Base-by-base conservation (phyloP, 2,113 vertebrate species). In the Ctenodactylus gundi region DNA sequence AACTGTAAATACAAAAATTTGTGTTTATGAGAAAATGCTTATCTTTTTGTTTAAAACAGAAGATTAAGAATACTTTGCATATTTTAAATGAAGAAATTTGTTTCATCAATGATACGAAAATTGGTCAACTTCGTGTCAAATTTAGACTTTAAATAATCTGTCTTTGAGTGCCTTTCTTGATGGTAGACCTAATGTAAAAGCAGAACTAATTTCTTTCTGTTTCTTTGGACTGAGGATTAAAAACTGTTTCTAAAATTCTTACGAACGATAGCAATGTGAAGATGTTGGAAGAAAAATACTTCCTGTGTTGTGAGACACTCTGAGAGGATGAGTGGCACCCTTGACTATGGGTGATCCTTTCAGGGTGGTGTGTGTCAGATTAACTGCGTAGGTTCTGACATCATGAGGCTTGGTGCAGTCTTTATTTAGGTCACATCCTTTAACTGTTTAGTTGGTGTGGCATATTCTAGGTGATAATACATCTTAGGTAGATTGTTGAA, bases 1-100 rank as follows among this genome's bases (percentile, higher is more conserved):
- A 68, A 81, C 27, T 70, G 51, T 91, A 6, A 51, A 70, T 87
- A 44, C 39, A 82, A 46, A 94, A 34, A 82, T 77, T 90, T 21
- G 88, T 92, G 36, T 53, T 6, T 51, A 29, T 81, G 81, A 88
- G 6, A 67, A 93, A 94, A 65, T 78, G 36, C 31, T 88, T 83
- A 7, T 85, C 20, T 85, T 92, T 53, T 27, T 93, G 39, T n/a
- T 88, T n/a, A 25, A 94, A 93, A 87, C 18, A 84, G 86, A 64
- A 80, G 39, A 57, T 57, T 77, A 82, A 39, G 55, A n/a, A n/a
- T n/a, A n/a, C n/a, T n/a, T n/a, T n/a, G n/a, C 6, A 51, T 6
- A 23, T 88, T 91, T 88, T 85, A 92, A 80, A 29, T 49, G 55
- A 80, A 58, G 5, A 36, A 53, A 18, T 73, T 91, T 10, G 2